Conservation (phyloP, 2,113 vertebrate species). For the Trematomus loennbergii region DNA sequence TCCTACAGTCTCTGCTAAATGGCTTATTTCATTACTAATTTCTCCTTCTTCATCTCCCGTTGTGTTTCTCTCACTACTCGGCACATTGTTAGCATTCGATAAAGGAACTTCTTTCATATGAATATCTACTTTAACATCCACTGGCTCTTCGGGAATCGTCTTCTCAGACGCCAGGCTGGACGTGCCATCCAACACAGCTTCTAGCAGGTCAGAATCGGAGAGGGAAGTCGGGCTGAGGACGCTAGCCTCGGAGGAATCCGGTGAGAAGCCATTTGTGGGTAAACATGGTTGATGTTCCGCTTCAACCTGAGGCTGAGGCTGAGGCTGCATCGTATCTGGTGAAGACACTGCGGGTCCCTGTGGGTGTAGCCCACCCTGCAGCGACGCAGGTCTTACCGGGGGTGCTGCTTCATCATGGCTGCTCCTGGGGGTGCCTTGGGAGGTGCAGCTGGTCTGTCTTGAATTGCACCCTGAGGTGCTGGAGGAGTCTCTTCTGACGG, state of each 20-base stretch:
- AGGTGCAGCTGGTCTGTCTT: conserved; percentile 26
- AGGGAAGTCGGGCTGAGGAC: conserved; percentile 57
- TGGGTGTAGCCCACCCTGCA: conserved; percentile 12
- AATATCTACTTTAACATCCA: conserved; percentile 10
- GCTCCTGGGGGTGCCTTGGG: conserved; percentile 34
- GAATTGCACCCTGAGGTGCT: neutral
- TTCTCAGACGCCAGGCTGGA: conserved; percentile 27
- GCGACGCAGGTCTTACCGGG: conserved; percentile 7
- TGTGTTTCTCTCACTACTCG: conserved; percentile 20
- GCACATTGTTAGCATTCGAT: conserved; percentile 7
- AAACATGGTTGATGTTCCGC: conserved; percentile 12
- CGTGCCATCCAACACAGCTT: conserved; percentile 50
- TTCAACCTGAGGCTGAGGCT: conserved; percentile 41
- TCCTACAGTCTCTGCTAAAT: conserved; percentile 30
- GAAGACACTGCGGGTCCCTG: neutral
- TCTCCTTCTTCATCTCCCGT: conserved; percentile 17
- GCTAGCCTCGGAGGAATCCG: conserved; percentile 52
- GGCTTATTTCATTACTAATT: conserved; percentile 23
- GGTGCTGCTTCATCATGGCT: neutral
- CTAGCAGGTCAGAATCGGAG: conserved; percentile 61
- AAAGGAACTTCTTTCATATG: conserved; percentile 9
- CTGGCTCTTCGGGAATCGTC: conserved; percentile 18
- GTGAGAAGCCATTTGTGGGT: conserved; percentile 48
- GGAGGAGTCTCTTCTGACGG: conserved; percentile 45
- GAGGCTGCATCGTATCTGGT: neutral